Conservation (phyloP, 2,113 vertebrate genomes). For the Puma concolor region DNA sequence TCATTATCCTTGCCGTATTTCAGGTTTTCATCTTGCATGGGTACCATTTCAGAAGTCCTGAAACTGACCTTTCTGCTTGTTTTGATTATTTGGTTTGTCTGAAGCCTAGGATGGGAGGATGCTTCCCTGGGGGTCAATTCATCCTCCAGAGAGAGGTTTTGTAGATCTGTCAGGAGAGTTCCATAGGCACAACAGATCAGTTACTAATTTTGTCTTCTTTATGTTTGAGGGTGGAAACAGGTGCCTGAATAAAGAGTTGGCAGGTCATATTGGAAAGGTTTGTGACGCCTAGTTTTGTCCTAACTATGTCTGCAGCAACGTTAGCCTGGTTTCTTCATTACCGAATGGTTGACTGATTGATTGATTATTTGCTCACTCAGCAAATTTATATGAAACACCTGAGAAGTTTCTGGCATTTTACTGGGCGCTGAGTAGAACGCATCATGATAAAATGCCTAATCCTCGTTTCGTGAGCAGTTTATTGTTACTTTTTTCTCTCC, state of each 20-base stretch:
- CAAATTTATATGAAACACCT: not conserved
- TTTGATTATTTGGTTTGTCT: not conserved
- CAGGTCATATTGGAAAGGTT: not conserved
- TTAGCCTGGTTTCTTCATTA: slow-evolving; percentile 4
- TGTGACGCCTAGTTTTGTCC: not conserved
- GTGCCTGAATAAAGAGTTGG: not conserved
- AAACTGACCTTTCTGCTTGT: not conserved
- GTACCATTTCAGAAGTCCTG: not conserved
- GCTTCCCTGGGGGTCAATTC: not conserved
- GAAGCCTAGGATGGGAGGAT: not conserved
- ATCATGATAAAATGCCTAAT: not conserved
- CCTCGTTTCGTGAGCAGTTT: not conserved
- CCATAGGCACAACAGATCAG: not conserved
- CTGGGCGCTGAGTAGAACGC: not conserved
- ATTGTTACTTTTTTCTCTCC: not conserved
- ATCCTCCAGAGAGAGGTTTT: not conserved
- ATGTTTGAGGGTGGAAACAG: not conserved
- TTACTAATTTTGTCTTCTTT: not conserved
- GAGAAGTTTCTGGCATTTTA: not conserved
- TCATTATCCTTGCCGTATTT: not conserved
- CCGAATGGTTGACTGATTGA: not conserved
- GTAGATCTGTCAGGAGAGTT: not conserved
- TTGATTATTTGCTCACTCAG: not conserved
- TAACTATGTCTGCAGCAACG: not conserved
- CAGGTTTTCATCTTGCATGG: not conserved